Evolutionary conservation across 1,140 invertebrate genomes (phyloP).

Genomic region (Pseudomyrmex flavicornis): DNA sequence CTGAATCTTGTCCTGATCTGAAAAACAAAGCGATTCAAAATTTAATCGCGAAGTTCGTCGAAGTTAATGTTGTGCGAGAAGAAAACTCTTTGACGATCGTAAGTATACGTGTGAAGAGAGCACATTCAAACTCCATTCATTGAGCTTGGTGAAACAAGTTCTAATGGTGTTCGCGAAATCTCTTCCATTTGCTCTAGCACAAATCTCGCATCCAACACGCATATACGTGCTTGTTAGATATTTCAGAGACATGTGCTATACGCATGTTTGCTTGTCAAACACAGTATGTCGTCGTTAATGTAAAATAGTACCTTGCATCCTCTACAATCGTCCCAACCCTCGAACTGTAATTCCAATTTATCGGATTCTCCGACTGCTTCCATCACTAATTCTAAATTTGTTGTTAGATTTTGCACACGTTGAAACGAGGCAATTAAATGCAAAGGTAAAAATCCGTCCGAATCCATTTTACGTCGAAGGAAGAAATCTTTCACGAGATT

Average conservation of each 20-base stretch:
- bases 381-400: conserved; percentile 93
- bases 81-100: conserved; percentile 11
- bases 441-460: conserved; percentile 96
- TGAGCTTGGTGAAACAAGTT: conserved; percentile 68
- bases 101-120: conserved; percentile 70
- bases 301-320: conserved; percentile 88
- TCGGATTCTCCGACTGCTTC: conserved; percentile 93
- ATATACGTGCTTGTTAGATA: conserved; percentile 10
- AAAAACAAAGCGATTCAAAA: conserved; percentile 59
- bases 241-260: conserved; percentile 56
- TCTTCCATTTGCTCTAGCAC: conserved; percentile 79
- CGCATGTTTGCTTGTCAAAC: not conserved
- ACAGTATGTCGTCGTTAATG: not conserved
- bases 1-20: conserved; percentile 92
- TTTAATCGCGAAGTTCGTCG: conserved; percentile 11
- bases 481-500: conserved; percentile 98
- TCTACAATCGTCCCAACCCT: conserved; percentile 71
- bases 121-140: conserved; percentile 81
- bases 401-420: conserved; percentile 94
- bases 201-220: conserved; percentile 61
- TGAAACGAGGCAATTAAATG: conserved; percentile 98
- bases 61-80: not conserved
- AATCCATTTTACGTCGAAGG: conserved; percentile 97
- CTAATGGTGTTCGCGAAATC: conserved; percentile 79
- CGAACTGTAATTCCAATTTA: conserved; percentile 90